Conservation (phyloP, 1,140 invertebrate species). For the Bombus cullumanus region DNA sequence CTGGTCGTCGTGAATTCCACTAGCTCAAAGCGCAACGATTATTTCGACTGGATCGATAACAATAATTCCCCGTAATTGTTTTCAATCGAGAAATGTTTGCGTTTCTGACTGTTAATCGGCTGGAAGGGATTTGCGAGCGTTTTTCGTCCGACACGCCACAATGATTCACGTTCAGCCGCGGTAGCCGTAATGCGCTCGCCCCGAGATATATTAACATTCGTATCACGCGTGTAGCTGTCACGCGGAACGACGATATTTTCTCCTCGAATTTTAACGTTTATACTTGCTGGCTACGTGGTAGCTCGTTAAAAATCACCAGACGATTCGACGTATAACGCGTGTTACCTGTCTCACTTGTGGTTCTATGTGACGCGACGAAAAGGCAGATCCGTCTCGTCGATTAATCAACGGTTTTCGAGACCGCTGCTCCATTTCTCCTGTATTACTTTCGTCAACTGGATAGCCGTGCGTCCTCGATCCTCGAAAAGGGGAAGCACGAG, state of each 20-base stretch:
- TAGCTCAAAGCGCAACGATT: not conserved
- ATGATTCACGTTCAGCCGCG: conserved; percentile 13
- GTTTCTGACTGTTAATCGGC: conserved; percentile 33
- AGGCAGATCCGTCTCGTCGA: not conserved
- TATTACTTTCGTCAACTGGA: not conserved
- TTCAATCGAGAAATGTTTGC: conserved; percentile 21
- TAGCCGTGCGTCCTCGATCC: not conserved
- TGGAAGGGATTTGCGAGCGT: conserved; percentile 13
- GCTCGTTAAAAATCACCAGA: not conserved
- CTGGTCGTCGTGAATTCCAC: not conserved
- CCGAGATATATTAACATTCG: conserved; percentile 29
- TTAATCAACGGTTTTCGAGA: not conserved
- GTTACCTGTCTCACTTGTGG: no score
- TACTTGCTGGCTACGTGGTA: not conserved
- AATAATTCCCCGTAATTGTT: conserved; percentile 34
- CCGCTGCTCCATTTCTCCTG: not conserved
- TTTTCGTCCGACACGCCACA: conserved; percentile 11
- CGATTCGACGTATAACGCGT: not conserved
- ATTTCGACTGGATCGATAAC: not conserved
- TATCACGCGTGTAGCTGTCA: conserved; percentile 2
- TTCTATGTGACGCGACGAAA: not conserved
- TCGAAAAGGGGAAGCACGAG: not conserved
- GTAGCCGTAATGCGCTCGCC: not conserved
- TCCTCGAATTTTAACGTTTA: not conserved
- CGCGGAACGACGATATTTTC: conserved; percentile 16